Base-by-base conservation (phyloP, 2,888 invertebrate genomes). In the Xestoiulus laeticollis region DNA sequence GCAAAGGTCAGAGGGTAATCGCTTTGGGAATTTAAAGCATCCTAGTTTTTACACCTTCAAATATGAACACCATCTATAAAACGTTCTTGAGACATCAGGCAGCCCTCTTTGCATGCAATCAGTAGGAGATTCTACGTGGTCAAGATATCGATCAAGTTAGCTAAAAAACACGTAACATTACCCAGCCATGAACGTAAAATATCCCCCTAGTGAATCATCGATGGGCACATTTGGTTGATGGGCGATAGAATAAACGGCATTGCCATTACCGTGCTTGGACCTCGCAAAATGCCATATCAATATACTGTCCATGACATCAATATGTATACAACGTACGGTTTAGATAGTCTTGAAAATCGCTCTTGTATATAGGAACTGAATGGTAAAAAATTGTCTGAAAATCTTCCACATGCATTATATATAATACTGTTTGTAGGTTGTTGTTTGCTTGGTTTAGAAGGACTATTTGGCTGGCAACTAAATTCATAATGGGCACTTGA, bases 91-190 rank as follows among this genome's bases (percentile, higher is more conserved):
- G 30, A 16, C 26, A 68, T 26, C 26, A 14, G 26, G 68, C 78
- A 30, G 30, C 30, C 78, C 78, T 26, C 30, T 78, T 78, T 78
- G 78, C 78, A 78, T 78, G 78, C 78, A 78, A 78, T 78, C 78
- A 78, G 30, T 30, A 78, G 78, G 78, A 78, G 78, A 30, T 30
- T 26, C 78, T 30, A 32, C 78, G 78, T 78, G 78, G 78, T 78
- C 78, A 78, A 78, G 78, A 78, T 78, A 32, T 78, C 78, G 78
- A 78, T 78, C 78, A 78, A 78, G 78, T 78, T 78, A 78, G 78
- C 78, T 78, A 78, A 78, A 78, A 78, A 78, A 78, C 78, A 78
- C 78, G 78, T 78, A 78, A 78, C 78, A 78, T 78, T 78, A 78
- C 30, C 78, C 78, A 78, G 78, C 78, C 78, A 78, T 78, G 78